These are phyloP conservation scores for Dryomyza anilis DNA, from an alignment of 2,888 invertebrate species.

Conservation along the genomic window DNA sequence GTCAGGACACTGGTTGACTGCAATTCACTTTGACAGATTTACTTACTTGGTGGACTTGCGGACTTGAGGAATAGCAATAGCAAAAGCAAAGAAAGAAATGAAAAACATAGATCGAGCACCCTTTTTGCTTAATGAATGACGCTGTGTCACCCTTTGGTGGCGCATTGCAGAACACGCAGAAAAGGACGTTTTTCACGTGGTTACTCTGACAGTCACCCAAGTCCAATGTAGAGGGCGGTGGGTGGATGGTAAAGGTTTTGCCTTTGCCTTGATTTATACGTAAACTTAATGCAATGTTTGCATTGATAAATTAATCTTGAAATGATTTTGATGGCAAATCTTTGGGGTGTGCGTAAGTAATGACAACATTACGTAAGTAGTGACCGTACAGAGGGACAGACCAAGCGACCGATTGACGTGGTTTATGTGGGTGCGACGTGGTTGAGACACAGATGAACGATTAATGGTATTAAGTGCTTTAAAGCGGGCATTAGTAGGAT, in stretches of 20 bases:
- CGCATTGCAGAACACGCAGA: no score
- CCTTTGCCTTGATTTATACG: constrained; percentile 44
- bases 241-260: neutral
- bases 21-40: no score
- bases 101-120: no score
- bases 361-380: neutral
- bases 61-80: no score
- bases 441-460: neutral
- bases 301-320: constrained; percentile 45
- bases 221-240: no score
- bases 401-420: neutral
- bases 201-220: no score
- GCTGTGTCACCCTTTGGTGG: constrained; percentile 1
- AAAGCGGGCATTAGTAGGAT: constrained; percentile 7
- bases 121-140: constrained; percentile 15
- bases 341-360: neutral
- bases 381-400: neutral
- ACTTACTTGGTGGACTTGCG: no score
- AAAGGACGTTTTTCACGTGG: no score
- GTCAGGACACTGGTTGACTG: no score
- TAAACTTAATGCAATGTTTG: constrained; percentile 41
- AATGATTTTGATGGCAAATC: constrained; percentile 29
- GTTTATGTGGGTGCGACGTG: neutral
- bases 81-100: no score
- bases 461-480: constrained; percentile 17